These are phyloP conservation scores for Aphidius gifuensis DNA, from an alignment of 1,140 invertebrate genomes.

Conservation along the genomic window DNA sequence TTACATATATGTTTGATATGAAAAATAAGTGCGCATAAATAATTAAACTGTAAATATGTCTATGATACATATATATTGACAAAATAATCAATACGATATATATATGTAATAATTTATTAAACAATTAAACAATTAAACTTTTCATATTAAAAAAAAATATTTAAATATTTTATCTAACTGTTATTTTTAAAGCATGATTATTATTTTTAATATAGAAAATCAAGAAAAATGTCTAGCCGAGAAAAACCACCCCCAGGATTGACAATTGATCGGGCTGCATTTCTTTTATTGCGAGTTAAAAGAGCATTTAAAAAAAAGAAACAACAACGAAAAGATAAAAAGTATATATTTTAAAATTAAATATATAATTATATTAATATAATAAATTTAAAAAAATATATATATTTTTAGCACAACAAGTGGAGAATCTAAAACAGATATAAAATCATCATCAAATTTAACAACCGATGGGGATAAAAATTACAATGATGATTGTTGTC, in stretches of 20 bases:
- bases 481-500: constrained; percentile 15
- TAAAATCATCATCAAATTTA: constrained; percentile 32
- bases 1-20: too few relatives aligned
- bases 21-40: too few relatives aligned
- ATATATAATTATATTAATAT: not conserved
- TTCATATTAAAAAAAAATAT: too few relatives aligned
- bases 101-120: too few relatives aligned
- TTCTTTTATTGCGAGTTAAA: constrained; percentile 80
- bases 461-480: constrained; percentile 32
- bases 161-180: too few relatives aligned
- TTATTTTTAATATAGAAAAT: too few relatives aligned
- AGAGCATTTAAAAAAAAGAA: constrained; percentile 88
- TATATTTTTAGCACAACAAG: constrained; percentile 48
- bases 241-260: constrained; percentile 56
- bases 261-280: constrained; percentile 82
- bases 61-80: too few relatives aligned
- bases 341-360: constrained; percentile 43
- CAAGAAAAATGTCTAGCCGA: constrained; percentile 45
- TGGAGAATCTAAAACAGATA: constrained; percentile 49
- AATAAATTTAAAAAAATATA: not conserved
- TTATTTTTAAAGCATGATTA: too few relatives aligned
- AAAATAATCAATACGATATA: too few relatives aligned
- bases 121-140: too few relatives aligned
- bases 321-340: constrained; percentile 78
- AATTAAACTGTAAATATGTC: too few relatives aligned